Percentiles rank a stretch among this genome's conserved stretches.
Evolutionary conservation across 2,797 vertebrate species (phyloP).

Genomic region (Hydrolagus colliei): DNA sequence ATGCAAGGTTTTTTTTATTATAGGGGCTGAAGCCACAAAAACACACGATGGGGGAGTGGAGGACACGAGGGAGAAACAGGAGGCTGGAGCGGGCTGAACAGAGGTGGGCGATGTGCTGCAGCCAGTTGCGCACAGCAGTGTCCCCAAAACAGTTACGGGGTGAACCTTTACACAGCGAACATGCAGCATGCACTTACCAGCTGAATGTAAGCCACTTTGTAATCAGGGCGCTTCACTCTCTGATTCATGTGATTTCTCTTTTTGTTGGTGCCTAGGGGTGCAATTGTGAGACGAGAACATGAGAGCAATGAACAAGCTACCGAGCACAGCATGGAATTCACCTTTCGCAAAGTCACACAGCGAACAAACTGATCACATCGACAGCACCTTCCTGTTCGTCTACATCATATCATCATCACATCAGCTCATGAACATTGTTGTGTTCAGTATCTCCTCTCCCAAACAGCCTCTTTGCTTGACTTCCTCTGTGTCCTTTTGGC

Average conservation of each 20-base stretch:
- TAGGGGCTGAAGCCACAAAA: no score
- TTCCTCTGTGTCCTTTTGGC: not conserved
- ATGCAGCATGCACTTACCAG: constrained; percentile 67
- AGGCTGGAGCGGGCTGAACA: no score
- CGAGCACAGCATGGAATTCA: not conserved
- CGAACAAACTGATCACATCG: not conserved
- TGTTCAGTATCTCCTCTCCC: not conserved
- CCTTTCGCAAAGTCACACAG: no score
- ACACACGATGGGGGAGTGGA: no score
- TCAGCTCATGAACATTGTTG: not conserved
- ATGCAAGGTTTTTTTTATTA: no score
- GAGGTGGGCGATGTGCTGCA: no score
- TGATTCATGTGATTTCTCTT: constrained; percentile 79
- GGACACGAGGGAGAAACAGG: no score
- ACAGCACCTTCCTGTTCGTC: not conserved
- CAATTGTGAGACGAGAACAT: not conserved
- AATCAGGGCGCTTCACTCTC: constrained; percentile 80
- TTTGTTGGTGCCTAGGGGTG: constrained; percentile 63
- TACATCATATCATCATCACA: not conserved
- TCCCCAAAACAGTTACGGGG: no score
- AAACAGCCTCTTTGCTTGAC: not conserved
- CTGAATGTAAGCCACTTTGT: constrained; percentile 90
- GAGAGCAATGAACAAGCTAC: not conserved
- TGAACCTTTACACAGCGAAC: not conserved
- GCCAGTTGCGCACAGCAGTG: no score